Conservation (phyloP, 2,888 invertebrate genomes). For the Pammene aurita region DNA sequence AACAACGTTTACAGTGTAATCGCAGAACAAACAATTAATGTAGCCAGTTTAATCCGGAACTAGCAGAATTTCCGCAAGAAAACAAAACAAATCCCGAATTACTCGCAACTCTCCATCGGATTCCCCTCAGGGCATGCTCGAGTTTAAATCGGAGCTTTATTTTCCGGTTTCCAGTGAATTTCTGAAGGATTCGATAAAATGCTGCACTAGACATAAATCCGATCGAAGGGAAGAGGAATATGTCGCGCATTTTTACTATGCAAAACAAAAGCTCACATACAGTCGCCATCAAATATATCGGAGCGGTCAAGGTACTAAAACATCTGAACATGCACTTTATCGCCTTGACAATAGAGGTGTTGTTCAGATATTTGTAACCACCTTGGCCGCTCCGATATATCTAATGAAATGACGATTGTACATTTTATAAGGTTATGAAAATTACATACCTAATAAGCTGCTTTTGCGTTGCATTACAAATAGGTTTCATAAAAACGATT, state of each 20-base stretch:
- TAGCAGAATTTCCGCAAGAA: constrained; percentile 4
- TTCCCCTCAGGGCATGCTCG: constrained; percentile 9
- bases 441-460: too few species aligned
- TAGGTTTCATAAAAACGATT: too few species aligned
- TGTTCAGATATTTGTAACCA: too few species aligned
- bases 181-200: constrained; percentile 19
- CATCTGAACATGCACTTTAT: too few species aligned
- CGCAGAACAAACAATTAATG: constrained; percentile 5
- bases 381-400: too few species aligned
- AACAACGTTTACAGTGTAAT: neutral
- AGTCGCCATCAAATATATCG: too few species aligned
- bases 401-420: too few species aligned
- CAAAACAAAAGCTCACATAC: too few species aligned
- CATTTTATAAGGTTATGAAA: too few species aligned
- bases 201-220: neutral
- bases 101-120: constrained; percentile 7
- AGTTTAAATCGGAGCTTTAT: constrained; percentile 3
- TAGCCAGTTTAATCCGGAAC: constrained; percentile 1
- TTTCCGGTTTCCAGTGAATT: constrained; percentile 11
- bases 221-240: neutral
- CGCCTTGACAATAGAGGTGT: too few species aligned
- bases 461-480: too few species aligned
- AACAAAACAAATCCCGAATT: constrained; percentile 11
- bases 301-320: too few species aligned
- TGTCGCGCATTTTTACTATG: neutral